phyloP scores from a whole-genome alignment of 2,113 vertebrate species.

The Athene cunicularia region DNA sequence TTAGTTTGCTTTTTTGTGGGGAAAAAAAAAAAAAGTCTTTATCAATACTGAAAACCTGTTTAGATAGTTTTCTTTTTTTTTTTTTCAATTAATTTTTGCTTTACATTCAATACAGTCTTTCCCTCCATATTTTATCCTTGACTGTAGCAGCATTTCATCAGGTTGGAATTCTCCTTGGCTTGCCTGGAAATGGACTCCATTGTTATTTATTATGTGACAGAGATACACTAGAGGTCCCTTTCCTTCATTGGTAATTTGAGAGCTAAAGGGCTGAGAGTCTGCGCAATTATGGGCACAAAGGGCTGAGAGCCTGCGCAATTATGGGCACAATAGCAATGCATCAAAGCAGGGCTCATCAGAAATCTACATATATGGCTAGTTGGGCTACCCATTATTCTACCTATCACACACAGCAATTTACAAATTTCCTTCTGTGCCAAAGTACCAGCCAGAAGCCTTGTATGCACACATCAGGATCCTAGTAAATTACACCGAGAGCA shows the following conservation, averaged over 20 bases:
- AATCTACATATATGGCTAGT: neutral
- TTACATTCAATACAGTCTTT: neutral
- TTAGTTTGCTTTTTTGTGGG: neutral
- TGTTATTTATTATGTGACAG: neutral
- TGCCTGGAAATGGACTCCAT: neutral
- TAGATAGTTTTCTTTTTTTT: neutral
- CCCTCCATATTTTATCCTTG: neutral
- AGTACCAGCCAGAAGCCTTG: conserved; percentile 43
- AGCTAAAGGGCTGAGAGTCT: neutral
- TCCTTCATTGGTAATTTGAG: neutral
- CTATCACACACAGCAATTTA: neutral
- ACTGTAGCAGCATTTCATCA: neutral
- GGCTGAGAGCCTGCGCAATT: neutral
- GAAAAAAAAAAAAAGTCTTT: neutral
- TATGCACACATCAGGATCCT: conserved; percentile 60
- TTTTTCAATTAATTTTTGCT: neutral
- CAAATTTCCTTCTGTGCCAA: conserved; percentile 12
- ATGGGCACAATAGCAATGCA: neutral
- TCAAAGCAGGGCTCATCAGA: neutral
- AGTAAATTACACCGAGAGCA: conserved; percentile 72
- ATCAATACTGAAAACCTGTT: neutral
- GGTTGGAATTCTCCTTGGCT: neutral
- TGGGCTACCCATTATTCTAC: neutral
- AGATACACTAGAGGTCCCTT: neutral
- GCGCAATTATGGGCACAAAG: neutral